Base-by-base conservation (phyloP, 2,888 invertebrate genomes). In the Athrips mouffetella region DNA sequence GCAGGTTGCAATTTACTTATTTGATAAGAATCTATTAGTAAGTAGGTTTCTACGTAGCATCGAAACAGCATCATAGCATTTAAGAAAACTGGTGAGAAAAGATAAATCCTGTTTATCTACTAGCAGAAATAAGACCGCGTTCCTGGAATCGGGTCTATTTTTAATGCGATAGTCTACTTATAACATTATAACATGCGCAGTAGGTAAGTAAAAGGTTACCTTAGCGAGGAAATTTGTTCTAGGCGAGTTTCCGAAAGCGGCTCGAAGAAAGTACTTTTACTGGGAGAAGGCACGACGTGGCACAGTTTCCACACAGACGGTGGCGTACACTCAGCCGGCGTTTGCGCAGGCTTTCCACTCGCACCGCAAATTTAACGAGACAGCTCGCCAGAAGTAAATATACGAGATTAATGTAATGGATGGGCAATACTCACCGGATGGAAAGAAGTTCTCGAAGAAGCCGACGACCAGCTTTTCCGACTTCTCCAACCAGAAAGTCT, bases 221-320 rank as follows among this genome's bases (percentile, higher is more conserved):
- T 67, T 70, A 75, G 68, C 67, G 72, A 79, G 80, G 76, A 84
- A 83, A 80, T 79, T 75, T 67, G 74, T 76, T 77, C 74, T 71
- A 76, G 77, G 74, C 84, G 65, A 75, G 80, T 85, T 86, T 88
- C 83, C 76, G 84, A 86, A 86, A 85, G 83, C 83, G 82, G 82
- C 75, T 73, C 65, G 81, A 87, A 85, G 87, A 87, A 87, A 88
- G 86, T 85, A 84, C 86, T 88, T 87, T 87, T 88, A 85, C 86
- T 86, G 66, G 72, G 78, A 80, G 83, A 76, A 75, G 71, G 73
- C 70, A 67, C 72, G 73, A 70, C 65, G 71, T 82, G 87, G 72
- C 87, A 84, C 76, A 86, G 87, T 88, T 88, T 86, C 87, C 85
- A 86, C 83, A 65, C 64, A 63, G 61, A 62, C 52, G 58, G 53